Conservation (phyloP, 2,113 vertebrate genomes). For the Callocephalon fimbriatum region DNA sequence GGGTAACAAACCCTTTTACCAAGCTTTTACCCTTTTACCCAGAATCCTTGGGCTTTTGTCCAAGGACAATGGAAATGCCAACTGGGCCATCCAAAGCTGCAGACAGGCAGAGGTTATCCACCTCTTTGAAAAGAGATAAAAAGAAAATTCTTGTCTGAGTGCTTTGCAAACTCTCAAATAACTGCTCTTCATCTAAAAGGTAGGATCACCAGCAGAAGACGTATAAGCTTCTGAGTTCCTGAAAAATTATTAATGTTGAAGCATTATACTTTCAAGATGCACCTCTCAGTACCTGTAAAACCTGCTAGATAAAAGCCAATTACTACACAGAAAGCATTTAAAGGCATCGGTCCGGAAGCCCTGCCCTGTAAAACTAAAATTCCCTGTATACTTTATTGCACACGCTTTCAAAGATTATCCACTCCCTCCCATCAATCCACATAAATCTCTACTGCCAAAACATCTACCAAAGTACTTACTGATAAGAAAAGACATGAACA, state of each 20-base stretch:
- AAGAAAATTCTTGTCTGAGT: background rate
- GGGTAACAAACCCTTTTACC: background rate
- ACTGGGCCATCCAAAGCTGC: slow-evolving; percentile 21
- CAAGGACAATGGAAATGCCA: slow-evolving; percentile 33
- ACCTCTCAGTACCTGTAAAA: background rate
- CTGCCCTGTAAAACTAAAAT: background rate
- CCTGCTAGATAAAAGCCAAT: background rate
- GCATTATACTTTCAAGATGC: background rate
- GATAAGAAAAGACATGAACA: background rate
- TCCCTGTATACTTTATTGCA: background rate
- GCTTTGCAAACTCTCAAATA: slow-evolving; percentile 2
- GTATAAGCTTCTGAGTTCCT: background rate
- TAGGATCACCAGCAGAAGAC: background rate
- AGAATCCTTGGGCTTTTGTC: slow-evolving; percentile 24
- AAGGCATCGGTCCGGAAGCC: background rate
- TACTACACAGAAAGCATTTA: slow-evolving; percentile 2
- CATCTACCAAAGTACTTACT: background rate
- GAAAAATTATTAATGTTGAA: background rate
- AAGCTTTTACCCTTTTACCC: too few species aligned
- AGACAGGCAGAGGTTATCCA: slow-evolving; percentile 8
- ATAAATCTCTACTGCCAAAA: slow-evolving; percentile 20
- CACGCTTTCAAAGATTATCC: background rate
- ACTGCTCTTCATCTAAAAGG: background rate
- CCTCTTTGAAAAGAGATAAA: background rate
- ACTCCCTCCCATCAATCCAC: background rate